phyloP scores from a whole-genome alignment of 2,113 vertebrate genomes.

The Ciconia stormi region DNA sequence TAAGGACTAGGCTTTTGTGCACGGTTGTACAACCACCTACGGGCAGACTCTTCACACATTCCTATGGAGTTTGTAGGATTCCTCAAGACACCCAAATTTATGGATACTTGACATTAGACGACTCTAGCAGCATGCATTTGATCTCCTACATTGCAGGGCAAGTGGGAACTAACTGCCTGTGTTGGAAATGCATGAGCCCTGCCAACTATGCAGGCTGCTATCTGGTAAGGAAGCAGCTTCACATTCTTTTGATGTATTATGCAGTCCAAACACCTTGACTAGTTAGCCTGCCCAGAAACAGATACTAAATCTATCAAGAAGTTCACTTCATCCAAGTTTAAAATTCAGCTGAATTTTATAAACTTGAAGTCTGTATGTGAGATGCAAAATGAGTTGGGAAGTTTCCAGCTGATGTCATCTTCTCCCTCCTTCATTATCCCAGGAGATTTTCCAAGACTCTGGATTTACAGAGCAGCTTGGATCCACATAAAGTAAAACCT shows the following conservation, averaged over 20 bases:
- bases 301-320: neutral
- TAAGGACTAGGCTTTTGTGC: neutral
- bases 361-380: neutral
- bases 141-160: neutral
- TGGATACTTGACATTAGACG: neutral
- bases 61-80: neutral
- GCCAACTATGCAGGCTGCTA: neutral
- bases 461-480: neutral
- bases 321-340: neutral
- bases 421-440: neutral
- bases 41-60: neutral
- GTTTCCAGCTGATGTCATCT: neutral
- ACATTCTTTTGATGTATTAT: neutral
- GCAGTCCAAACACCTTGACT: neutral
- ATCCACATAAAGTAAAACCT: neutral
- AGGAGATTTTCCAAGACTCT: neutral
- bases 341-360: neutral
- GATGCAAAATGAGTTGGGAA: neutral
- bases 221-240: neutral
- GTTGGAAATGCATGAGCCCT: neutral
- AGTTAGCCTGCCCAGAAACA: neutral
- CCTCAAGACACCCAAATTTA: neutral
- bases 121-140: neutral
- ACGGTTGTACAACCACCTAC: neutral
- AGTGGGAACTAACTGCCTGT: neutral